Percentiles rank a stretch among this genome's conserved stretches.
Evolutionary conservation across 2,888 invertebrate species (phyloP).

Genomic region (Galeopsomyia nigrocyanea): DNA sequence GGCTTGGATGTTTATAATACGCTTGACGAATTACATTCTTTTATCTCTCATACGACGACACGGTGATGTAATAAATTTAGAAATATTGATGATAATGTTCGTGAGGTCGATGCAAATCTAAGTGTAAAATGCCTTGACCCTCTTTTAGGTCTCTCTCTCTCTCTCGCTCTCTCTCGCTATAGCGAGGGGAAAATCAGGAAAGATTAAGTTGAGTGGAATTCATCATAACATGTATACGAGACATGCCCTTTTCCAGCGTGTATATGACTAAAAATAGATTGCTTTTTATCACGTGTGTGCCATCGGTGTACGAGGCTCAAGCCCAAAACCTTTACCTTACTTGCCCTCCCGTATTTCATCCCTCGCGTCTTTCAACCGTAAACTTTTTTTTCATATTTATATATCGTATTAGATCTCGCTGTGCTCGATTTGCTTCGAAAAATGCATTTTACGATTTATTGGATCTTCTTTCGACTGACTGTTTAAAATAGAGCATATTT

Average conservation of each 20-base stretch:
- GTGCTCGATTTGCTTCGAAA: too few species aligned
- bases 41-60: too few species aligned
- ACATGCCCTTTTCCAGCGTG: background rate
- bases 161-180: background rate
- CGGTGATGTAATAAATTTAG: too few species aligned
- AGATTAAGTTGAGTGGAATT: conserved; percentile 35
- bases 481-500: too few species aligned
- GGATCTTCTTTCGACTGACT: too few species aligned
- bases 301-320: conserved; percentile 5
- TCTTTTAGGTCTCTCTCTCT: conserved; percentile 12
- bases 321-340: background rate
- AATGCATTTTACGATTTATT: too few species aligned
- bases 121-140: conserved; percentile 19
- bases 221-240: conserved; percentile 17
- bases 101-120: too few species aligned
- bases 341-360: background rate
- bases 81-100: too few species aligned
- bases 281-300: conserved; percentile 10
- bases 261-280: conserved; percentile 12
- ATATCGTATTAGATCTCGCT: too few species aligned
- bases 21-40: too few species aligned
- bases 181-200: background rate
- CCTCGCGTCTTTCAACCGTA: background rate
- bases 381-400: too few species aligned
- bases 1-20: too few species aligned